phyloP scores from a whole-genome alignment of 2,113 vertebrate genomes.

The Centropus unirufus region DNA sequence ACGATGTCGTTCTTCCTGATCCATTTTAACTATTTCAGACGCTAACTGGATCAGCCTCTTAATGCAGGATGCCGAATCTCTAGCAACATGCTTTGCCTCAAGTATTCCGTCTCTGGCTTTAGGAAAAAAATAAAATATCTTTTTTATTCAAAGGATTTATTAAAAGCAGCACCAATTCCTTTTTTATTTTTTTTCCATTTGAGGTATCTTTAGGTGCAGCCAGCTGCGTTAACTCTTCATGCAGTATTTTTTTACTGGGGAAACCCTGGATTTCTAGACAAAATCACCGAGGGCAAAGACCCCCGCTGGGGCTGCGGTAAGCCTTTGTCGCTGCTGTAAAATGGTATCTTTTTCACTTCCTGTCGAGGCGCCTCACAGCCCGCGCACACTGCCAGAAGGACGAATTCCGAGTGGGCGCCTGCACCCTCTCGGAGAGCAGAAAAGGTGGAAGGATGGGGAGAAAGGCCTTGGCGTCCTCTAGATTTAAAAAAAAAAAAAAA shows the following conservation, averaged over 20 bases:
- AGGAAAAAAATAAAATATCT: background rate
- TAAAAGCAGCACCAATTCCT: fast-evolving
- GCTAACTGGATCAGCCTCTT: background rate
- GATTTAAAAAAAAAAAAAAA: fast-evolving
- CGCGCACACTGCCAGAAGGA: background rate
- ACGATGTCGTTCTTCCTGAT: background rate
- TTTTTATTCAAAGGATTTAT: background rate
- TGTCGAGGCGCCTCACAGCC: background rate
- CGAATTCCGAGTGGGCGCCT: background rate
- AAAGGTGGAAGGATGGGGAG: background rate
- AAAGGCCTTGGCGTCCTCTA: background rate
- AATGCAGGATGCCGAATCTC: background rate
- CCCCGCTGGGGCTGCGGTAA: background rate
- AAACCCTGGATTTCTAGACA: background rate
- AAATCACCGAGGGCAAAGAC: background rate
- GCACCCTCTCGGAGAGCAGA: fast-evolving
- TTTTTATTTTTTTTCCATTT: background rate
- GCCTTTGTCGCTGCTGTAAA: background rate
- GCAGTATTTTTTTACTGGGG: background rate
- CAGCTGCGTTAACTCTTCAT: background rate
- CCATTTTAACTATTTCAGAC: background rate
- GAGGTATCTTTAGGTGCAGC: background rate
- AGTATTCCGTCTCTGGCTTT: background rate
- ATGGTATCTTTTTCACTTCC: background rate
- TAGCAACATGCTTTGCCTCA: background rate